Conservation (phyloP, 2,888 invertebrate genomes). For the Hydrotaea cyrtoneurina region DNA sequence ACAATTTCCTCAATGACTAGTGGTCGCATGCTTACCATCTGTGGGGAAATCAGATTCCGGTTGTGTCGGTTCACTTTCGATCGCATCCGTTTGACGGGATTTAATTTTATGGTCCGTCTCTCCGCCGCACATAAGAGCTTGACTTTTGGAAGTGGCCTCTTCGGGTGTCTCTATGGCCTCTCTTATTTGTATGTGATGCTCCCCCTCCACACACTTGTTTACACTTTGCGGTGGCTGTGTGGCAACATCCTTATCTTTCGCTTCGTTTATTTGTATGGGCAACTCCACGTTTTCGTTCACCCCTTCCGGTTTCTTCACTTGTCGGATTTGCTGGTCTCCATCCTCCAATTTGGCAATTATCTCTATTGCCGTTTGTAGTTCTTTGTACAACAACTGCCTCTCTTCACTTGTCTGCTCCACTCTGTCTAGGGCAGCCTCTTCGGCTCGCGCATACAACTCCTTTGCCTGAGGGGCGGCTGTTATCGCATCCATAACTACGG, state of each 20-base stretch:
- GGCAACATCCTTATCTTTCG: no score
- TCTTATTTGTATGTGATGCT: constrained; percentile 45
- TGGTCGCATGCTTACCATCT: constrained; percentile 50
- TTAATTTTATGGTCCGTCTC: constrained; percentile 38
- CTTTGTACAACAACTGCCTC: no score
- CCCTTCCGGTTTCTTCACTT: no score
- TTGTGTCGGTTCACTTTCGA: background rate
- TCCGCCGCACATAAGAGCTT: background rate
- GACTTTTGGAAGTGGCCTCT: background rate
- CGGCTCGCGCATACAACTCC: background rate
- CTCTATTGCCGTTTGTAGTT: no score
- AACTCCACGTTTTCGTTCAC: no score
- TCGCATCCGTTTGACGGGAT: constrained; percentile 38
- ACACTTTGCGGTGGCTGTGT: no score
- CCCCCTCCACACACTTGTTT: background rate
- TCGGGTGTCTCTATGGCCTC: constrained; percentile 48
- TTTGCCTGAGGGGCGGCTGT: constrained; percentile 11
- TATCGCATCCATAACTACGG: background rate
- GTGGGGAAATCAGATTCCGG: constrained; percentile 46
- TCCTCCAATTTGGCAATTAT: no score
- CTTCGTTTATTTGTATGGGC: no score
- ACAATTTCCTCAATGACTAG: no score
- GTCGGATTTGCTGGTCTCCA: no score
- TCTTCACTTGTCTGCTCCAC: background rate
- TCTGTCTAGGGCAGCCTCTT: constrained; percentile 17